Conservation (phyloP, 2,797 vertebrate genomes). For the Orientallactaga sibirica region DNA sequence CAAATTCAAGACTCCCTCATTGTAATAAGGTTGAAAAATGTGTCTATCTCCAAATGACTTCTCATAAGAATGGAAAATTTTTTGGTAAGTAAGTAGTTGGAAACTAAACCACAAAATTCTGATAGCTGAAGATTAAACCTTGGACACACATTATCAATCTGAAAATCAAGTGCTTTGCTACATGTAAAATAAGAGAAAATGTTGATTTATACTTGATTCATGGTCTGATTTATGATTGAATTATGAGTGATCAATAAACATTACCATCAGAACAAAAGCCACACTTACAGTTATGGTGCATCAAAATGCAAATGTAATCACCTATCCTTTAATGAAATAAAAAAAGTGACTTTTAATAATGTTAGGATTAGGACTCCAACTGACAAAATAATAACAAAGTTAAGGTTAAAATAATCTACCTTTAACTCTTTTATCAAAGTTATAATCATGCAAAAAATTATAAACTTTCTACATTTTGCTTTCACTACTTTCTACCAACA, state of each 20-base stretch:
- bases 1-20: background rate
- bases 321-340: slow-evolving; percentile 85
- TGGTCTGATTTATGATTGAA: slow-evolving; percentile 79
- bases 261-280: slow-evolving; percentile 88
- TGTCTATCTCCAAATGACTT: slow-evolving; percentile 58
- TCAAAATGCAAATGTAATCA: slow-evolving; percentile 88
- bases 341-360: slow-evolving; percentile 85
- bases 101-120: slow-evolving; percentile 64
- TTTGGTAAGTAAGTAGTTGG: slow-evolving; percentile 59
- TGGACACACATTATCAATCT: slow-evolving; percentile 82
- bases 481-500: background rate
- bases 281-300: slow-evolving; percentile 85
- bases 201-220: slow-evolving; percentile 86
- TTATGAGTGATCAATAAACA: slow-evolving; percentile 88
- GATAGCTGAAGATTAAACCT: slow-evolving; percentile 82
- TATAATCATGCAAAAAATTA: slow-evolving; percentile 46
- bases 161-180: slow-evolving; percentile 82
- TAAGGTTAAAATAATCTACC: slow-evolving; percentile 65
- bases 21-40: background rate
- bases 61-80: slow-evolving; percentile 44
- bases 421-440: slow-evolving; percentile 74
- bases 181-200: slow-evolving; percentile 83
- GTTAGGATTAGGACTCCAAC: slow-evolving; percentile 81
- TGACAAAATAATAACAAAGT: slow-evolving; percentile 68
- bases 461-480: background rate